These are phyloP conservation scores for Malaclemys terrapin DNA, from an alignment of 2,113 vertebrate genomes.

Conservation along the genomic window DNA sequence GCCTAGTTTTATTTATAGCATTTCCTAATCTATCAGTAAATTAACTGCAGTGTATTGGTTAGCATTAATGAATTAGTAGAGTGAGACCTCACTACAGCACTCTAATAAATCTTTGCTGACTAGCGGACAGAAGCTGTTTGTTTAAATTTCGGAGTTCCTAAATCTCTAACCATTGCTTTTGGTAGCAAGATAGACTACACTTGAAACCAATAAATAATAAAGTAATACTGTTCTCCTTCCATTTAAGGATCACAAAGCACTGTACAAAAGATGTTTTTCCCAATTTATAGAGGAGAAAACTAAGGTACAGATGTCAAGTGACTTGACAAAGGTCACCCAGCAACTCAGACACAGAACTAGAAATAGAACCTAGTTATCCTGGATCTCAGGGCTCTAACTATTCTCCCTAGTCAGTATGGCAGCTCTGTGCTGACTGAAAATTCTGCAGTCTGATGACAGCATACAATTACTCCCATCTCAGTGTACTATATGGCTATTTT, in stretches of 20 bases:
- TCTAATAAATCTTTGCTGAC: neutral
- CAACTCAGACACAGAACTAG: neutral
- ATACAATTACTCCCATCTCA: neutral
- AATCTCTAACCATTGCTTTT: neutral
- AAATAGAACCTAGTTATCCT: neutral
- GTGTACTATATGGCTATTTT: neutral
- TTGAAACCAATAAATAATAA: neutral
- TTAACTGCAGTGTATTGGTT: neutral
- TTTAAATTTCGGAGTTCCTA: neutral
- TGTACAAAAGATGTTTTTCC: neutral
- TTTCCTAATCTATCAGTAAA: neutral
- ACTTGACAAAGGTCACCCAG: neutral
- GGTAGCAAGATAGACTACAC: neutral
- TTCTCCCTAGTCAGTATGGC: neutral
- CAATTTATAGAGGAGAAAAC: neutral
- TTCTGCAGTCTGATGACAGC: accelerated
- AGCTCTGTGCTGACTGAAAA: neutral
- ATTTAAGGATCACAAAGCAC: neutral
- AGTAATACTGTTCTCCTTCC: neutral
- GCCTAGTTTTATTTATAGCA: neutral
- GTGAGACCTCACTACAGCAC: neutral
- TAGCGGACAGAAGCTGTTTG: neutral
- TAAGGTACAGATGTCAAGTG: neutral
- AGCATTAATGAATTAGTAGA: neutral
- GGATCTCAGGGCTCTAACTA: neutral